phyloP scores from a whole-genome alignment of 2,113 vertebrate species.

The Microtus richardsoni region DNA sequence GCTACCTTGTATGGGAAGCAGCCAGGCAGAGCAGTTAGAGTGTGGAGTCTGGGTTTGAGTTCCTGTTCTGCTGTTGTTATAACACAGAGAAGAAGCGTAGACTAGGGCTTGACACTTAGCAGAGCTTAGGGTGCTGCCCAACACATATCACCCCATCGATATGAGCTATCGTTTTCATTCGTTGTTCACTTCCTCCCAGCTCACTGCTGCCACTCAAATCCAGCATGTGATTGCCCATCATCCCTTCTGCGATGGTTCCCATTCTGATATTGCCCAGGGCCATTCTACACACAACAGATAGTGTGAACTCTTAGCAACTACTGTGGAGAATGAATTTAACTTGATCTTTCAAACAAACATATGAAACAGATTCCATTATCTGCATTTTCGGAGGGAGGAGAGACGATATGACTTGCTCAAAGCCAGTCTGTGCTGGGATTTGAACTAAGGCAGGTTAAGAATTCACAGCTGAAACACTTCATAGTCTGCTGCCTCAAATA shows the following conservation, averaged over 20 bases:
- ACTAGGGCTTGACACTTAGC: neutral
- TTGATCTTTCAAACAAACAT: neutral
- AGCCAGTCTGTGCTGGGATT: neutral
- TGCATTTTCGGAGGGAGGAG: constrained; percentile 4
- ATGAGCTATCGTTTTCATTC: neutral
- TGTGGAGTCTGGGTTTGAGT: neutral
- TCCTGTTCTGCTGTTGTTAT: neutral
- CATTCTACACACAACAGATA: neutral
- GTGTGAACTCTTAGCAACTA: neutral
- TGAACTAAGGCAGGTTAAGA: neutral
- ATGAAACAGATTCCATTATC: neutral
- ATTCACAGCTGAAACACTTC: neutral
- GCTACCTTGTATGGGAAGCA: neutral
- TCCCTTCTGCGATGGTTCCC: neutral
- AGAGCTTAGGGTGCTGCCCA: neutral
- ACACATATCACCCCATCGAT: neutral
- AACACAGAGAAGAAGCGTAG: neutral
- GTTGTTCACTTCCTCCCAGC: neutral
- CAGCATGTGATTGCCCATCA: neutral
- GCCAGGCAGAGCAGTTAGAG: neutral
- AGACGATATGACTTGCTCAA: neutral
- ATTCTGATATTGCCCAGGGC: neutral
- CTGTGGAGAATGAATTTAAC: neutral
- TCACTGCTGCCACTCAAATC: neutral
- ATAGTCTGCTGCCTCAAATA: neutral